A percentile compares a stretch with the other conserved stretches of the same genome.
Conservation (phyloP, 2,888 invertebrate genomes). For the Sphaerophoria rueppellii region DNA sequence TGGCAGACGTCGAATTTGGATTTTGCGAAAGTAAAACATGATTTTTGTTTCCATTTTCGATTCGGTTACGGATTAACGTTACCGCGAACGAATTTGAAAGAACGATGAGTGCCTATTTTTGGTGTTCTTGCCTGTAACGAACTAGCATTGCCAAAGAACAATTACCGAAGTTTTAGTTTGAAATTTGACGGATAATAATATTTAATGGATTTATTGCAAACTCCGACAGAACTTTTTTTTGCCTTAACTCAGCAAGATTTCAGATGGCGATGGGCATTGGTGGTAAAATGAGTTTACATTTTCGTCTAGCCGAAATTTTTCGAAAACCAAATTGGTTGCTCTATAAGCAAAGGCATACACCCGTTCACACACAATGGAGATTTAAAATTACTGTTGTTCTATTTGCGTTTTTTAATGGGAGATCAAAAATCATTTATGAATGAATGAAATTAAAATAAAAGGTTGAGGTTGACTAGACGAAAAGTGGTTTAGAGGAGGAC, state of each 20-base stretch:
- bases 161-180: slow-evolving; percentile 37
- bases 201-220: slow-evolving; percentile 43
- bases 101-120: too few species aligned
- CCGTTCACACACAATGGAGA: neutral
- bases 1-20: neutral
- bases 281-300: slow-evolving; percentile 18
- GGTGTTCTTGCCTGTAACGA: neutral
- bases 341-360: neutral
- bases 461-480: too few species aligned
- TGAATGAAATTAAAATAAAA: too few species aligned
- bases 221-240: slow-evolving; percentile 41
- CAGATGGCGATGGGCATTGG: neutral
- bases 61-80: neutral
- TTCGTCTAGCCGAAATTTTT: slow-evolving; percentile 32
- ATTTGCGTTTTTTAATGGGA: neutral
- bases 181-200: slow-evolving; percentile 29
- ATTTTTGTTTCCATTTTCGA: neutral
- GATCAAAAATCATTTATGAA: too few species aligned
- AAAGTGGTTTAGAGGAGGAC: too few species aligned
- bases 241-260: slow-evolving; percentile 18
- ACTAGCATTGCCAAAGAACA: slow-evolving; percentile 1
- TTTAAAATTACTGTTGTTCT: neutral
- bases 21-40: neutral
- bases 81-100: neutral
- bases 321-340: neutral